These are phyloP conservation scores for Litoditis marina DNA, from an alignment of 2,888 invertebrate genomes.

Conservation along the genomic window DNA sequence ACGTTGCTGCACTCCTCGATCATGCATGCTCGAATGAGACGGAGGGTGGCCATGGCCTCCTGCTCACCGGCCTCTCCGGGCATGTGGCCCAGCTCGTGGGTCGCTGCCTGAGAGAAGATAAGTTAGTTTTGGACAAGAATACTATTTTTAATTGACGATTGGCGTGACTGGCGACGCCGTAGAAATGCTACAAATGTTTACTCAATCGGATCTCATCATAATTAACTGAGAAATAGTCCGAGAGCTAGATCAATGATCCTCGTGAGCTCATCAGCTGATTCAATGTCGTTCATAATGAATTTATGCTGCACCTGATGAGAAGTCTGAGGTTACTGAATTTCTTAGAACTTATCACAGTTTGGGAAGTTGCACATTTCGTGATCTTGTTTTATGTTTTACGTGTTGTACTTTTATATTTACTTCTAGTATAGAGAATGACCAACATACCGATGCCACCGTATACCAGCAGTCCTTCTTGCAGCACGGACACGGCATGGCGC, in stretches of 20 bases:
- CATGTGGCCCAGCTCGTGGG: slow-evolving; percentile 59
- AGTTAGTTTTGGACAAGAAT: too few species aligned
- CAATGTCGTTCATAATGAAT: too few species aligned
- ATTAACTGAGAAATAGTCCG: too few species aligned
- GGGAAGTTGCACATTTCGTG: background rate
- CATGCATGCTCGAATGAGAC: slow-evolving; percentile 58
- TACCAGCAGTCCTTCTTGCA: slow-evolving; percentile 61
- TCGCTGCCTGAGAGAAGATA: slow-evolving; percentile 45
- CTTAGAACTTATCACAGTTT: too few species aligned
- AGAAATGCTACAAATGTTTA: too few species aligned
- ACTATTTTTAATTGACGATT: too few species aligned
- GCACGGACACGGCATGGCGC: slow-evolving; percentile 53
- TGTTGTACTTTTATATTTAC: background rate
- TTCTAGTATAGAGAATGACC: background rate
- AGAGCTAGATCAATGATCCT: too few species aligned
- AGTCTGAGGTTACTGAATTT: too few species aligned
- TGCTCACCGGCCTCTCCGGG: slow-evolving; percentile 60
- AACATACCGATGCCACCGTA: slow-evolving; percentile 50
- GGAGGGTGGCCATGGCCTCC: slow-evolving; percentile 58
- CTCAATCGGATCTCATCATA: too few species aligned
- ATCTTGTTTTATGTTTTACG: background rate
- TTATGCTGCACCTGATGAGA: too few species aligned
- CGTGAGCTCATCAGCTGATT: too few species aligned
- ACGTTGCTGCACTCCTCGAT: slow-evolving; percentile 50
- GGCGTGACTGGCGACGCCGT: too few species aligned